Conservation (phyloP, 2,113 vertebrate species). For the Indri indri region DNA sequence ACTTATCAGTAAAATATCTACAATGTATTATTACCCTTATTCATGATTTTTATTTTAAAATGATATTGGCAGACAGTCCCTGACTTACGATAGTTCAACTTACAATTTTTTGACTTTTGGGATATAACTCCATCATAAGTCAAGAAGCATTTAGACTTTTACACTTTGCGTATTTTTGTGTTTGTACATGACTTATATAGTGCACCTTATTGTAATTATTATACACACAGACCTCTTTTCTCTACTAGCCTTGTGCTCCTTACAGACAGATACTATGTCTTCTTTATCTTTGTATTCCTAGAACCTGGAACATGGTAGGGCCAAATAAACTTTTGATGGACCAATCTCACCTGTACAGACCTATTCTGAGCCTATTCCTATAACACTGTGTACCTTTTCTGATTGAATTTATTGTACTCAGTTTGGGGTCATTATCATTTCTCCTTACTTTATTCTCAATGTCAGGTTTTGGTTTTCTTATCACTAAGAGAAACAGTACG, state of each 20-base stretch:
- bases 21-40: not conserved
- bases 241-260: not conserved
- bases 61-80: not conserved
- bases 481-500: not conserved
- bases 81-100: not conserved
- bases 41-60: constrained; percentile 33
- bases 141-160: not conserved
- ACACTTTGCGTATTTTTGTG: not conserved
- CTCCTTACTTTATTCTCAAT: not conserved
- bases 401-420: not conserved
- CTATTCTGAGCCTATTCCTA: not conserved
- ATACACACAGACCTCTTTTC: not conserved
- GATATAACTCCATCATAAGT: not conserved
- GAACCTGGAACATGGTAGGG: not conserved
- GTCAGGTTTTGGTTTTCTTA: not conserved
- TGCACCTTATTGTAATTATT: not conserved
- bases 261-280: not conserved
- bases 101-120: not conserved
- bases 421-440: not conserved
- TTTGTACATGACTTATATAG: not conserved
- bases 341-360: not conserved
- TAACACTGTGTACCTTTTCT: not conserved
- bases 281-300: not conserved
- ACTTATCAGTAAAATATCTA: not conserved
- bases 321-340: not conserved